Base-by-base conservation (phyloP, 2,113 vertebrate genomes). In the Murina feae region DNA sequence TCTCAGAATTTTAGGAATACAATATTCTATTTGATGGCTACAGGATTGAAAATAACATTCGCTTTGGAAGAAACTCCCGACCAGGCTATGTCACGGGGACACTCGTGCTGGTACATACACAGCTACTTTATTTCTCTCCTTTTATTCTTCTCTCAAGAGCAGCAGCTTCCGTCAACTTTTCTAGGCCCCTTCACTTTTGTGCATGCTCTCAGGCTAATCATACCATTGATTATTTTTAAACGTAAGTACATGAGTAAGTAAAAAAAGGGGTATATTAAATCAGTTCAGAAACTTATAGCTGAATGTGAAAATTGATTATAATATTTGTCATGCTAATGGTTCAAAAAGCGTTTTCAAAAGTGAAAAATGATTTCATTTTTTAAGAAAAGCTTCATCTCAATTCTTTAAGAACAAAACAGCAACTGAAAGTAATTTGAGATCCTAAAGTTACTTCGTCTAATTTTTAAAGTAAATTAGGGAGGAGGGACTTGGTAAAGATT, bases 401-500 rank as follows among this genome's bases (percentile, higher is more conserved):
- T 60, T 78, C 17, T 92, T 86, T 80, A 66, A 72, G 12, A 47
- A 75, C 49, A 76, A 25, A 28, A 21, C 23, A 14, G 63, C 71
- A 83, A 51, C 17, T 87, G 20, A 81, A 85, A 89, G 63, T 74
- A 86, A 94, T 2, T 42, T 23, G 58, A 95, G 89, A 76, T 68
- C 23, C 17, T 86, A 72, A 71, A 87, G 44, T 80, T 91, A 12
- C 30, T 92, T 90, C 82, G 28, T 90, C 93, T 72, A 93, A 88
- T 76, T 96, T 95, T 97, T 78, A 35, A 96, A 90, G 93, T 86
- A 66, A 79, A 93, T 96, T 82, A 42, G 25, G 78, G 86, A 53
- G 30, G 51, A 72, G 17, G n/a, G 39, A 37, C 28, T 58, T 83
- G 86, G 63, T 60, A 92, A 94, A 90, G 21, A 58, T 80, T 87